These are phyloP conservation scores for Esox niger DNA, from an alignment of 2,113 vertebrate genomes.

Conservation along the genomic window DNA sequence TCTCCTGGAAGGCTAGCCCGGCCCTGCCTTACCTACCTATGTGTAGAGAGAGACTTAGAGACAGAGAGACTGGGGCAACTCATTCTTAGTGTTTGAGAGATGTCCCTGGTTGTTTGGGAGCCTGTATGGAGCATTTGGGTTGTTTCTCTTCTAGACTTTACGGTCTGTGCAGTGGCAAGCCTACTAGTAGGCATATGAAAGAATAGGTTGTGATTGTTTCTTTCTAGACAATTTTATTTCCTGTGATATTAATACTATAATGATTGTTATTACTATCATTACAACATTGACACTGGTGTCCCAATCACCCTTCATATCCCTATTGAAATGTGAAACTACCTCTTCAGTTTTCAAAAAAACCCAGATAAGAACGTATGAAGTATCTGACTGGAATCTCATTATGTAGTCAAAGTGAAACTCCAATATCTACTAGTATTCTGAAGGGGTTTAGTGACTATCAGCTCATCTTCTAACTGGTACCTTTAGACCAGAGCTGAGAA, in stretches of 20 bases:
- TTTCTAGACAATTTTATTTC: constrained; percentile 1
- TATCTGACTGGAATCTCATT: background rate
- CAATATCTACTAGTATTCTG: background rate
- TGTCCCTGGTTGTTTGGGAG: background rate
- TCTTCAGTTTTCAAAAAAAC: constrained; percentile 44
- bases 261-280: constrained; percentile 32
- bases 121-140: background rate
- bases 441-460: constrained; percentile 2
- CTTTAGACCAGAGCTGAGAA: background rate
- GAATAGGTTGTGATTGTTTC: background rate
- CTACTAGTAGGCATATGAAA: background rate
- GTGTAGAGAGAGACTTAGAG: constrained; percentile 8
- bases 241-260: constrained; percentile 18
- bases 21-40: background rate
- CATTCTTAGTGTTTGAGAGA: constrained; percentile 6
- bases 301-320: constrained; percentile 38
- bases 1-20: background rate
- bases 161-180: constrained; percentile 7
- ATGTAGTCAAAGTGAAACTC: background rate
- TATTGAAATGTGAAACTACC: constrained; percentile 68
- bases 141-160: constrained; percentile 1
- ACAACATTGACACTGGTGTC: constrained; percentile 43
- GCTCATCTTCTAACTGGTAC: background rate
- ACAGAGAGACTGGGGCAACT: constrained; percentile 1
- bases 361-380: constrained; percentile 11